Percentiles rank a stretch among this genome's conserved stretches.
These are phyloP conservation scores for Cricetomys ansorgei DNA, from an alignment of 2,113 vertebrate genomes.

Conservation along the genomic window DNA sequence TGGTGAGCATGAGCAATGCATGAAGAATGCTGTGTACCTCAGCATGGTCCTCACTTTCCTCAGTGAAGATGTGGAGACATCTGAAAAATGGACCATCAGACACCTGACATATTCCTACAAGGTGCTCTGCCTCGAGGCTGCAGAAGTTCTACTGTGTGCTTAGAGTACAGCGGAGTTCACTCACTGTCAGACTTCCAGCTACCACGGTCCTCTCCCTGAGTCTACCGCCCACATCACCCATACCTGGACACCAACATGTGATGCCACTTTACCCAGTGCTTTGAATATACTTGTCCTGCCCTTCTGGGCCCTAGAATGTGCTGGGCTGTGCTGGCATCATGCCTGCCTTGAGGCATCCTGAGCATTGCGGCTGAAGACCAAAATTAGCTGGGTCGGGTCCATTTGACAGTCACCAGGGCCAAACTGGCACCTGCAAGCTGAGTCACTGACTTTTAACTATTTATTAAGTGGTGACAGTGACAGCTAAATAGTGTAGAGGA, in stretches of 20 bases:
- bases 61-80: background rate
- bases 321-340: background rate
- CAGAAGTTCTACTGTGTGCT: background rate
- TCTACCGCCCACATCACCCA: background rate
- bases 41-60: background rate
- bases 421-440: conserved; percentile 72
- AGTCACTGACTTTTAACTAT: conserved; percentile 75
- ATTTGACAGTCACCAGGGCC: conserved; percentile 58
- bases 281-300: background rate
- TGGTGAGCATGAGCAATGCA: rapidly evolving
- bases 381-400: conserved; percentile 63
- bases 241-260: background rate
- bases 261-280: background rate
- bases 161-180: rapidly evolving
- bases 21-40: background rate
- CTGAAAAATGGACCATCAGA: background rate
- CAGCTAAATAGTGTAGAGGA: conserved; percentile 67
- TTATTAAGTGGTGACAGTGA: conserved; percentile 72
- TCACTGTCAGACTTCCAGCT: background rate
- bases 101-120: background rate
- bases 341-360: background rate
- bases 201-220: rapidly evolving
- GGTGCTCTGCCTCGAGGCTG: background rate
- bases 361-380: background rate
- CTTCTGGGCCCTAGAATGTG: background rate